Evolutionary conservation across 2,888 invertebrate genomes (phyloP).

Genomic region (Aphidoletes aphidimyza): DNA sequence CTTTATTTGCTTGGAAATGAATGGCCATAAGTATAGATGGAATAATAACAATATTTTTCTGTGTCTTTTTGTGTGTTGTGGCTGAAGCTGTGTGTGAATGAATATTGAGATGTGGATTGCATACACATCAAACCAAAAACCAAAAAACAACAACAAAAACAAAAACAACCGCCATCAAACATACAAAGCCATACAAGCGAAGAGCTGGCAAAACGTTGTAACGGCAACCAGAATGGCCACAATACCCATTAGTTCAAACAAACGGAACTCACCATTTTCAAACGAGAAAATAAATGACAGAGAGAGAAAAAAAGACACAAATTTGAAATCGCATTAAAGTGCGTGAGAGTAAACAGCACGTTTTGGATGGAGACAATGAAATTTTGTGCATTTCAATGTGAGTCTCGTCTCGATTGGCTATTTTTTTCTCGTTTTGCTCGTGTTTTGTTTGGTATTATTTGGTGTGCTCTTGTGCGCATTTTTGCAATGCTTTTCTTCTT

Average conservation of each 20-base stretch:
- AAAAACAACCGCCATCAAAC: neutral
- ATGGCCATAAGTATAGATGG: neutral
- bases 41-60: neutral
- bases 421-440: no score
- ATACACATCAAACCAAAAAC: no score
- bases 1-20: neutral
- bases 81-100: neutral
- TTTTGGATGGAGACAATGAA: neutral
- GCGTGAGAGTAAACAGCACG: neutral
- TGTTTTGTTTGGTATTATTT: no score
- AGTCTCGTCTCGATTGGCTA: no score
- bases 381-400: neutral
- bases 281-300: no score
- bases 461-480: no score
- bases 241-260: neutral
- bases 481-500: no score
- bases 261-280: neutral
- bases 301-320: no score
- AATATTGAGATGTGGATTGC: no score
- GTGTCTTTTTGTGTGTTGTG: neutral
- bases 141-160: neutral
- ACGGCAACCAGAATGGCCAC: neutral
- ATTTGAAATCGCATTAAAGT: neutral
- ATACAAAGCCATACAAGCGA: neutral
- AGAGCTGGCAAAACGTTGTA: neutral